phyloP scores from a whole-genome alignment of 2,888 invertebrate species.

The Blastobasis adustella region DNA sequence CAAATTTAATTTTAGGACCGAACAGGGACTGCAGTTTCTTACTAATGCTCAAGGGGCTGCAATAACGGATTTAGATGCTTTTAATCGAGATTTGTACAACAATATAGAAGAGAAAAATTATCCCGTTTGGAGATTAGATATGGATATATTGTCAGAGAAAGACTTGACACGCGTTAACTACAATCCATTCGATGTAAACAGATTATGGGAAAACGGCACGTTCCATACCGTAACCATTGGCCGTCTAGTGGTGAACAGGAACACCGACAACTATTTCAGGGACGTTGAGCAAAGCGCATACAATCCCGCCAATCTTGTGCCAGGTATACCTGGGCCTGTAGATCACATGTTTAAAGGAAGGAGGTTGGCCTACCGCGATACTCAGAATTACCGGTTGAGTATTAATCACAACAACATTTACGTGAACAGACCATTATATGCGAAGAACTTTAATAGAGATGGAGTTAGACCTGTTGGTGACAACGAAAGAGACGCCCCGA shows the following conservation, averaged over 20 bases:
- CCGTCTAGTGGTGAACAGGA: slow-evolving; percentile 34
- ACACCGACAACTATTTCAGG: slow-evolving; percentile 41
- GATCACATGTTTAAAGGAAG: slow-evolving; percentile 41
- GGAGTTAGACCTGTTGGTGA: slow-evolving; percentile 77
- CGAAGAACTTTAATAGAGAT: slow-evolving; percentile 11
- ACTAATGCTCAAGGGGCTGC: slow-evolving; percentile 75
- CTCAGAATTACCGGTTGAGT: slow-evolving; percentile 47
- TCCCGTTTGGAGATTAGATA: slow-evolving; percentile 47
- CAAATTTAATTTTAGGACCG: slow-evolving; percentile 92
- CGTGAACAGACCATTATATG: slow-evolving; percentile 34
- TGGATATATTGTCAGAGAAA: slow-evolving; percentile 39
- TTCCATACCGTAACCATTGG: slow-evolving; percentile 41
- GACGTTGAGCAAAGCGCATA: slow-evolving; percentile 39
- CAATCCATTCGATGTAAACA: slow-evolving; percentile 48
- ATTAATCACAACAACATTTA: slow-evolving; percentile 40
- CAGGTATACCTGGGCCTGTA: slow-evolving; percentile 49
- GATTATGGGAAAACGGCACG: slow-evolving; percentile 48
- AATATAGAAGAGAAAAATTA: slow-evolving; percentile 81
- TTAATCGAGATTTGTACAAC: slow-evolving; percentile 86
- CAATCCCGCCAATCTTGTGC: slow-evolving; percentile 47
- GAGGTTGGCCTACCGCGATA: slow-evolving; percentile 35
- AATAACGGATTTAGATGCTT: slow-evolving; percentile 87
- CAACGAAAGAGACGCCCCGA: slow-evolving; percentile 81
- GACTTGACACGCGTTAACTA: slow-evolving; percentile 35
- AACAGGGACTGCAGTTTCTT: slow-evolving; percentile 88